Conservation (phyloP, 1,140 invertebrate species). For the Lordiphosa mommai region DNA sequence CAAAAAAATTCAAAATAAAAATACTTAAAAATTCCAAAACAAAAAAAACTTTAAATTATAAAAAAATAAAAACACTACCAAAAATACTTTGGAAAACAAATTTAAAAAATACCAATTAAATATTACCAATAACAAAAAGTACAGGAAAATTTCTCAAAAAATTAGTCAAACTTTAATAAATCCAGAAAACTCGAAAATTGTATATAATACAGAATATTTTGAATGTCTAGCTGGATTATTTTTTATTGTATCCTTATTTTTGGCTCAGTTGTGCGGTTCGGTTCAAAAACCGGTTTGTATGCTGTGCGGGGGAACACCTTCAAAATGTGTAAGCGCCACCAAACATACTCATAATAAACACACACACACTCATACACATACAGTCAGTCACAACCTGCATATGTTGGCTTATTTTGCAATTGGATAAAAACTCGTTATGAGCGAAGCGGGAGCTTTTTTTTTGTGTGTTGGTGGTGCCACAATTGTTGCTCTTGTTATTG, state of each 20-base stretch:
- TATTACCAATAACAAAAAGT: too few species aligned
- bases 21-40: too few species aligned
- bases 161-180: too few species aligned
- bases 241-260: neutral
- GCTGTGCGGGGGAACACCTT: conserved; percentile 3
- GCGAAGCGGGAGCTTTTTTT: conserved; percentile 62
- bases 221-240: neutral
- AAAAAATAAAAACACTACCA: too few species aligned
- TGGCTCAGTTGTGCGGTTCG: neutral
- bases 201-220: conserved; percentile 11
- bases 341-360: neutral
- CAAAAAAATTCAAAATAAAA: too few species aligned
- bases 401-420: conserved; percentile 65
- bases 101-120: too few species aligned
- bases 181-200: too few species aligned
- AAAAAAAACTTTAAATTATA: too few species aligned
- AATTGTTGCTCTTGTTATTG: conserved; percentile 77
- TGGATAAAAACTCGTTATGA: conserved; percentile 77
- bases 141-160: too few species aligned
- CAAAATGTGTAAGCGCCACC: conserved; percentile 18
- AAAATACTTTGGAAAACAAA: too few species aligned
- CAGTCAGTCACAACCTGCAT: conserved; percentile 7
- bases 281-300: neutral
- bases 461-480: conserved; percentile 66
- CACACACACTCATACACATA: conserved; percentile 3